Conservation (phyloP, 2,888 invertebrate genomes). For the Xanthorhoe spadicearia region DNA sequence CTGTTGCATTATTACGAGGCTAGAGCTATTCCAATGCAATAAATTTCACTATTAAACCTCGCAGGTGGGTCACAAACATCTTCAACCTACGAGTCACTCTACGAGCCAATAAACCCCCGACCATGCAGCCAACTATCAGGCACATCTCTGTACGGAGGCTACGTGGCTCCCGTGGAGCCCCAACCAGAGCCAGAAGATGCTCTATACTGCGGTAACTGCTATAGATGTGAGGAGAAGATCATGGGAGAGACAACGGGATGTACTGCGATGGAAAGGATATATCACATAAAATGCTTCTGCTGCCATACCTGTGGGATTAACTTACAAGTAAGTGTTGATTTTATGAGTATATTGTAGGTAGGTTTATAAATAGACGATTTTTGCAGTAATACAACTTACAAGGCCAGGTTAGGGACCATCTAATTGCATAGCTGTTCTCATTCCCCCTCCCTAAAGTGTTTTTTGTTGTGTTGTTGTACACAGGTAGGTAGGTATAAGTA, state of each 20-base stretch:
- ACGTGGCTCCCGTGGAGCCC: constrained; percentile 92
- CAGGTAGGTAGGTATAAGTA: too few relatives aligned
- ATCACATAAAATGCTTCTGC: constrained; percentile 97
- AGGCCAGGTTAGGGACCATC: too few relatives aligned
- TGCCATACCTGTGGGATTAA: constrained; percentile 96
- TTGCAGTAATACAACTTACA: too few relatives aligned
- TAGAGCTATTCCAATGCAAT: too few relatives aligned
- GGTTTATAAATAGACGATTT: too few relatives aligned
- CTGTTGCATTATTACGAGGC: too few relatives aligned
- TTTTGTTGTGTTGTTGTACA: too few relatives aligned
- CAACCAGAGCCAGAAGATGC: constrained; percentile 89
- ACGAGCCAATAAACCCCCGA: constrained; percentile 87
- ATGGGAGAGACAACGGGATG: constrained; percentile 98
- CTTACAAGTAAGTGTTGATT: constrained; percentile 82
- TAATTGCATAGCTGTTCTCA: too few relatives aligned
- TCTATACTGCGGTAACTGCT: constrained; percentile 94
- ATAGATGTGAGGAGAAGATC: constrained; percentile 96
- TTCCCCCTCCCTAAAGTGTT: too few relatives aligned
- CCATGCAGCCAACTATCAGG: constrained; percentile 86
- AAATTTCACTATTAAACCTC: neutral
- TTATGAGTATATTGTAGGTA: too few relatives aligned
- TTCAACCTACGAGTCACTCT: constrained; percentile 87
- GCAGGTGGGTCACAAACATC: constrained; percentile 83
- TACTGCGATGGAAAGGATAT: constrained; percentile 98
- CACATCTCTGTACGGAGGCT: constrained; percentile 85